Base-by-base conservation (phyloP, 2,888 invertebrate species). In the Thecophora atra region DNA sequence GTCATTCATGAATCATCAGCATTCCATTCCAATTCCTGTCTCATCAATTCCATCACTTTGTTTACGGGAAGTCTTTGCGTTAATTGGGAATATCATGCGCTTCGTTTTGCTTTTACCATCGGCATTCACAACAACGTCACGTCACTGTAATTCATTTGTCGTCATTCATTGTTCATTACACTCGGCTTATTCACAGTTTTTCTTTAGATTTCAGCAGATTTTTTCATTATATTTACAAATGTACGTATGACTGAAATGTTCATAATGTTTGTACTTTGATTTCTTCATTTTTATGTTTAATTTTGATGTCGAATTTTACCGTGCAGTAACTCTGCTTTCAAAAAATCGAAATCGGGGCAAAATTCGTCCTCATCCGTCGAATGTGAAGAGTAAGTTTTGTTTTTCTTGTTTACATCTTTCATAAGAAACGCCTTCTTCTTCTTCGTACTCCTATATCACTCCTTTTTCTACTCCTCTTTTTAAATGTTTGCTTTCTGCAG, bases 381-480 rank as follows among this genome's bases (percentile, higher is more conserved):
- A 77, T 79, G 78, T 82, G 82, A 84, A 83, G 84, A 84, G 84
- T 84, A 84, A 84, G 84, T 84, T 77, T 77, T 76, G 78, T 77
- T 78, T n/a, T n/a, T 47, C n/a, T 47, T 47, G 47, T 47, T 47
- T n/a, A n/a, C 47, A n/a, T 11, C 47, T 47, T 37, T 8, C 37
- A 37, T 37, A 30, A 4, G 30, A 6, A 37, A n/a, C n/a, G n/a
- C n/a, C n/a, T n/a, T n/a, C n/a, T n/a, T n/a, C n/a, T n/a, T n/a
- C n/a, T n/a, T n/a, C n/a, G n/a, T n/a, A n/a, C n/a, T n/a, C n/a
- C n/a, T n/a, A n/a, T n/a, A n/a, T n/a, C n/a, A n/a, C n/a, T n/a
- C 37, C 37, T 37, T 1, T 1, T 37, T 37, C 21, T 1, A 54
- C 56, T 19, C 56, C 24, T 58, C 58, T 28, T 21, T 58, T 58